A percentile compares a stretch with the other conserved stretches of the same genome.
Conservation (phyloP, 2,888 invertebrate genomes). For the Standfussiana lucernea region DNA sequence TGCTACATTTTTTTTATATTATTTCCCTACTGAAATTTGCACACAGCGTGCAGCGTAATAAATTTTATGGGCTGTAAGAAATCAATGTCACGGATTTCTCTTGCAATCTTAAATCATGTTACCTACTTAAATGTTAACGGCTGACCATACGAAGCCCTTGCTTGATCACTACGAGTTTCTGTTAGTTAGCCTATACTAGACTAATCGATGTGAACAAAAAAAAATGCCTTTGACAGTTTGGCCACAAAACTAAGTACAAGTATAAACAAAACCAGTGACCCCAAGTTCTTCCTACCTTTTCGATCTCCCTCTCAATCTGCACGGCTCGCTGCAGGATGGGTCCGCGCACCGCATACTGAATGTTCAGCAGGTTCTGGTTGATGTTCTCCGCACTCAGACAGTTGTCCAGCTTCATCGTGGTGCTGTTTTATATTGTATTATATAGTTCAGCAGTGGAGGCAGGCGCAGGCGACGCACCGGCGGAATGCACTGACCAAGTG, state of each 20-base stretch:
- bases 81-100: conserved; percentile 18
- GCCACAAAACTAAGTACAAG: neutral
- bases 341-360: conserved; percentile 96
- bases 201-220: neutral
- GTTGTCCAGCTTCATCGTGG: conserved; percentile 75
- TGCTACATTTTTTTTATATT: neutral
- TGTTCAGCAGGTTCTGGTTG: conserved; percentile 93
- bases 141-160: neutral
- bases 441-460: neutral
- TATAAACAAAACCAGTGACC: neutral
- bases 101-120: neutral
- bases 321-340: conserved; percentile 93
- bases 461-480: conserved; percentile 15
- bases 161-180: neutral
- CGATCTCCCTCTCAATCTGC: conserved; percentile 93
- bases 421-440: neutral
- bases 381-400: conserved; percentile 88
- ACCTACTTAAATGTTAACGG: neutral
- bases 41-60: neutral
- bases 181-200: neutral
- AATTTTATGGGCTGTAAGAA: conserved; percentile 4
- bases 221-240: neutral
- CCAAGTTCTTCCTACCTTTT: conserved; percentile 85
- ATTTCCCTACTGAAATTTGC: neutral
- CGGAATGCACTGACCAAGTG: conserved; percentile 26